phyloP scores from a whole-genome alignment of 2,113 vertebrate genomes.

The Muscicapa adusta region DNA sequence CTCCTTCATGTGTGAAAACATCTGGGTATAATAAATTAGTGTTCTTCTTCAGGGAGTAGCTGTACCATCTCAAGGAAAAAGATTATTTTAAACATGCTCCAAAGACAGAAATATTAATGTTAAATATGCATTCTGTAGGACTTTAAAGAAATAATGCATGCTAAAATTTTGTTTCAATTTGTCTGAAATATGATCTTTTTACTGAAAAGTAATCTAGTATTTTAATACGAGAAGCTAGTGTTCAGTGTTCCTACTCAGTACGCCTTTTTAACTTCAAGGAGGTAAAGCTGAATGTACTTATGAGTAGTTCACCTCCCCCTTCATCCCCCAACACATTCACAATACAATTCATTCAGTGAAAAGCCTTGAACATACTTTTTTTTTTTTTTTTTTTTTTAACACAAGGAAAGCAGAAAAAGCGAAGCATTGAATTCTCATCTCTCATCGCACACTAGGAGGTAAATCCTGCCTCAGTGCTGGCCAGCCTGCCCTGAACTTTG shows the following conservation, averaged over 20 bases:
- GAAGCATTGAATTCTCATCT: conserved; percentile 46
- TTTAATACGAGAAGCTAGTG: background rate
- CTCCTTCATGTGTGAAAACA: background rate
- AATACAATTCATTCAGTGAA: conserved; percentile 17
- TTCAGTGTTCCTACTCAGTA: background rate
- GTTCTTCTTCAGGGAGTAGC: background rate
- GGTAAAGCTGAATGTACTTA: conserved; percentile 10
- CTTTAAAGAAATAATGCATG: background rate
- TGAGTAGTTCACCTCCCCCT: background rate
- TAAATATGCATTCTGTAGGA: background rate
- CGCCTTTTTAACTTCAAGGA: background rate
- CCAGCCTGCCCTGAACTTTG: background rate
- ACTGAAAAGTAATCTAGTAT: background rate
- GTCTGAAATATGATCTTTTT: background rate
- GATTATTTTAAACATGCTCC: background rate
- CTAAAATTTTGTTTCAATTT: background rate
- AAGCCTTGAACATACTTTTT: background rate
- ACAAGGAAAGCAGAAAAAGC: background rate
- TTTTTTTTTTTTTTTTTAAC: background rate
- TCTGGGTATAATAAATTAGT: background rate
- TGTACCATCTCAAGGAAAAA: background rate
- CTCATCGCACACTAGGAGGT: conserved; percentile 19
- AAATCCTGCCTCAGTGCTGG: conserved; percentile 12
- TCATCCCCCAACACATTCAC: background rate
- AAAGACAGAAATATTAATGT: background rate